Percentiles rank a stretch among this genome's conserved stretches.
These are phyloP conservation scores for Drosophila fulvimacula DNA, from an alignment of 2,888 invertebrate species.

Conservation along the genomic window DNA sequence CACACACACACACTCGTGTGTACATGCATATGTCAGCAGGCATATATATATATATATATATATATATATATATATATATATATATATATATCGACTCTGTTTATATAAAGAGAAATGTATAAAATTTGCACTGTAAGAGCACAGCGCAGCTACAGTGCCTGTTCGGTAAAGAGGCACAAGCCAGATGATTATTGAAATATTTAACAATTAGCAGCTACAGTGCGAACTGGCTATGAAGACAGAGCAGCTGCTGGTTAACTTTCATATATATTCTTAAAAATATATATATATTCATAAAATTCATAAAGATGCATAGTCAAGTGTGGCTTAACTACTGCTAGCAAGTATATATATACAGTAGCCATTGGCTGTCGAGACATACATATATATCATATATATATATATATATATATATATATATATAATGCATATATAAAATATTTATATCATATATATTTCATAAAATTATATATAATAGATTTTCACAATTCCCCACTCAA, in stretches of 20 bases:
- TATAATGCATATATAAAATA: too few relatives aligned
- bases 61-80: slow-evolving; percentile 9
- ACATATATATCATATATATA: too few relatives aligned
- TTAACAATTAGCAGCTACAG: slow-evolving; percentile 9
- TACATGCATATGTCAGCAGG: slow-evolving; percentile 10
- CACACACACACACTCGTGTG: slow-evolving; percentile 43
- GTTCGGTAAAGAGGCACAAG: not conserved
- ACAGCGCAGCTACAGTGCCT: not conserved
- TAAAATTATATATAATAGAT: too few relatives aligned
- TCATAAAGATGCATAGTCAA: not conserved
- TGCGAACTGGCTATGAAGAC: too few relatives aligned
- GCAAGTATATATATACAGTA: not conserved
- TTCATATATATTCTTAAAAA: too few relatives aligned
- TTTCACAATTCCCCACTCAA: too few relatives aligned
- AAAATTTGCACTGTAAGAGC: slow-evolving; percentile 2
- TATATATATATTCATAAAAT: too few relatives aligned
- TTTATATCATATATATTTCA: too few relatives aligned
- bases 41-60: too few relatives aligned
- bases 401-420: too few relatives aligned
- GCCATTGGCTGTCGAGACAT: too few relatives aligned
- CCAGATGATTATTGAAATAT: not conserved
- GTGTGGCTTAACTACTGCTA: slow-evolving; percentile 18
- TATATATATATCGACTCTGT: slow-evolving; percentile 8
- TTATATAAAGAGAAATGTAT: slow-evolving; percentile 30
- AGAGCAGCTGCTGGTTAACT: slow-evolving; percentile 1